A percentile compares a stretch with the other conserved stretches of the same genome.
Evolutionary conservation across 2,113 vertebrate genomes (phyloP).

Genomic region (Pseudorasbora parva): DNA sequence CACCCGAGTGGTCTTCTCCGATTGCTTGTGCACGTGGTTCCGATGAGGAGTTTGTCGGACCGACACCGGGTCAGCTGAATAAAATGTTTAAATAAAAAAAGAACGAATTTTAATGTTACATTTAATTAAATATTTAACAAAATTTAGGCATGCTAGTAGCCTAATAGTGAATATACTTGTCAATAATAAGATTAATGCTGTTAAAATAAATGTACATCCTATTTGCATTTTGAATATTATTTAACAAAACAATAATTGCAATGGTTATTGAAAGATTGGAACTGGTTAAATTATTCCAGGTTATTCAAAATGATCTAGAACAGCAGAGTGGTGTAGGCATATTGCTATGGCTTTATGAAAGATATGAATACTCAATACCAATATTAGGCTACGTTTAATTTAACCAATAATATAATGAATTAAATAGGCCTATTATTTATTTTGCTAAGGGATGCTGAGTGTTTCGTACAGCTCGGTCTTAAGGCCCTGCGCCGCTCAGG

Average conservation of each 20-base stretch:
- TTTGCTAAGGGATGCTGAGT: not conserved
- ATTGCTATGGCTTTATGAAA: not conserved
- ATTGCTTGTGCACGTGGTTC: slow-evolving; percentile 85
- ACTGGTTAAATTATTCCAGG: no score
- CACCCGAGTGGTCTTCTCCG: slow-evolving; percentile 93
- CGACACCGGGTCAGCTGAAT: slow-evolving; percentile 77
- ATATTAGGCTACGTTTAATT: slow-evolving; percentile 2
- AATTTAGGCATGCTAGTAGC: no score
- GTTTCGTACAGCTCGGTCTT: not conserved
- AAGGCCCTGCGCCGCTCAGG: not conserved
- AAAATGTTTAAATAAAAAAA: not conserved
- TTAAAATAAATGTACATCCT: not conserved
- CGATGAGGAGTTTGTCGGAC: slow-evolving; percentile 85
- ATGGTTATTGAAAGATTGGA: no score
- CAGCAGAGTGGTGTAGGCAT: not conserved
- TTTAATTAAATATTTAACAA: no score
- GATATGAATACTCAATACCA: not conserved
- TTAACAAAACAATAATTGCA: not conserved
- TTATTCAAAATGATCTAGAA: no score
- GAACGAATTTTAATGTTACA: no score
- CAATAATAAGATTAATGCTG: not conserved
- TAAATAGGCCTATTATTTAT: not conserved
- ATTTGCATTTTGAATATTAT: not conserved
- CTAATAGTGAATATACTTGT: not conserved
- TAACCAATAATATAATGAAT: not conserved